Evolutionary conservation across 2,888 invertebrate genomes (phyloP), one percentile per base, ranked within the genome.

Genomic region (Rosalia funebris): DNA sequence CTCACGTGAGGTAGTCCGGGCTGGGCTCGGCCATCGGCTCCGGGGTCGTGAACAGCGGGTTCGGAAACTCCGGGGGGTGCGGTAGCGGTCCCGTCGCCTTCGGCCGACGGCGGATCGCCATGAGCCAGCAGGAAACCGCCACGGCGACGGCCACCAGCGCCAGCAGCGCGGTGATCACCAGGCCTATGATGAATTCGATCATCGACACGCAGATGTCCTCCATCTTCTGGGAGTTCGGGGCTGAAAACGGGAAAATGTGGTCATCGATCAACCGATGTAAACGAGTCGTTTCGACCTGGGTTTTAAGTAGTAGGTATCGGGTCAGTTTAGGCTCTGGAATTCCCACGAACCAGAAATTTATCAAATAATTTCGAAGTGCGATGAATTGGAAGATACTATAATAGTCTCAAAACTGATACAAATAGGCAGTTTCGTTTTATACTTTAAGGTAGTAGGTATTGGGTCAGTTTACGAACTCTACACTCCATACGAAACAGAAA

Each of bases 41-140:
- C 57, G 89, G 89, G 69, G 91, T 91, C 66, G 92, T 89, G 84
- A 95, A 95, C 78, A 96, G 86, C 72, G 96, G 95, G 83, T 96
- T 96, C 10, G 96, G 96, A 84, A 96, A 95, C 84, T 96, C 95
- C 67, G 95, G 93, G 71, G 96, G 96, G 85, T 96, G 96, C 69
- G 96, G 95, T 75, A 96, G 85, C 44, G 96, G 96, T 36, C 95
- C 95, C 66, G 92, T 88, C 50, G 92, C 88, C 76, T 93, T 93
- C 52, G 95, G 92, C 77, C 92, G 88, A 73, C 95, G 88, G 70
- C 95, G 84, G 84, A 95, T 95, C 72, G 96, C 96, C 88, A 96
- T 93, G 68, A 96, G 86, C 96, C 96, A 96, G 82, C 96, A 96
- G 64, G 95, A 95, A 59, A 96, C 95, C 57, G 95, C 95, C 48